Conservation (phyloP, 2,113 vertebrate species). For the Menidia beryllina region DNA sequence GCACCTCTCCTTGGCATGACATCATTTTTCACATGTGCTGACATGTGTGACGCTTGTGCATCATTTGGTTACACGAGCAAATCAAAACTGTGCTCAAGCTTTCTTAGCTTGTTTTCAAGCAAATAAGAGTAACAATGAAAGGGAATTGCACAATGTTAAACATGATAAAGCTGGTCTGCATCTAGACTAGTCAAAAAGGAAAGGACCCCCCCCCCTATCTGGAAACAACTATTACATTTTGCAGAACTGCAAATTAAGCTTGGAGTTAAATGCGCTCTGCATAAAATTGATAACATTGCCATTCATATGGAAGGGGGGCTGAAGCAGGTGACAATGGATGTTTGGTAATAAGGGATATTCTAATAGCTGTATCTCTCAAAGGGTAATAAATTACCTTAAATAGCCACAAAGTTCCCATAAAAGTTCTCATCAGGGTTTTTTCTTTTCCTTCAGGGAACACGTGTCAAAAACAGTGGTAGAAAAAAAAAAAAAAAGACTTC, state of each 20-base stretch:
- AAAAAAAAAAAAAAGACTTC: neutral
- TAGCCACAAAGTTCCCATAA: slow-evolving; percentile 1
- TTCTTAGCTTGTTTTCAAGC: neutral
- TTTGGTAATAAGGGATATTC: neutral
- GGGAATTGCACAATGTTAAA: neutral
- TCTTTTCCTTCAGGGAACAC: neutral
- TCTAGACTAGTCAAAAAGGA: neutral
- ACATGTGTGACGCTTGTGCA: neutral
- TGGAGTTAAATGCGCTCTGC: too few species aligned
- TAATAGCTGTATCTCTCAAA: neutral
- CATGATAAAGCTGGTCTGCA: neutral
- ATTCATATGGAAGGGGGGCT: too few species aligned
- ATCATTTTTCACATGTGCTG: too few species aligned
- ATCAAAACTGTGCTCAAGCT: slow-evolving; percentile 3
- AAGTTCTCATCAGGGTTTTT: neutral
- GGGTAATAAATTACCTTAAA: neutral
- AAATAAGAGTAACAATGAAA: neutral
- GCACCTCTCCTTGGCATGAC: slow-evolving; percentile 37
- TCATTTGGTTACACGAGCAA: neutral
- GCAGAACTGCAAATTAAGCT: neutral
- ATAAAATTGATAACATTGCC: too few species aligned
- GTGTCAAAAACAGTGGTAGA: neutral
- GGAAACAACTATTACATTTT: neutral
- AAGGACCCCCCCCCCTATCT: too few species aligned
- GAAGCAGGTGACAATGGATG: neutral